Percentiles rank a stretch among this genome's conserved stretches.
Evolutionary conservation across 35 echinoderm and acorn worm genomes (phyloP).

Genomic region (Lytechinus pictus): DNA sequence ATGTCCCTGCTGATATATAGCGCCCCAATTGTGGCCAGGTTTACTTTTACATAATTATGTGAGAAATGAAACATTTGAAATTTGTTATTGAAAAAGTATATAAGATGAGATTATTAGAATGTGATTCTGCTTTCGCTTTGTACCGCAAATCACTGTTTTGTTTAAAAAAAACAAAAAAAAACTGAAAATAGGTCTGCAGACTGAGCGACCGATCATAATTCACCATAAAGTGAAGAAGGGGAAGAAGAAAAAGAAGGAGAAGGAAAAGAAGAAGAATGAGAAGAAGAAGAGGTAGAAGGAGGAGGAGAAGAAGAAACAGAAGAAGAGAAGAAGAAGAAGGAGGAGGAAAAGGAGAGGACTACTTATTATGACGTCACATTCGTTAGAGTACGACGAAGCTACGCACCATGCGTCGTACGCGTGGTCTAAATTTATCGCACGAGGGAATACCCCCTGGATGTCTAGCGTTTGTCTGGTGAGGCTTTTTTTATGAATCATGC

Average conservation of each 20-base stretch:
- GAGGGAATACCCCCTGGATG: neutral
- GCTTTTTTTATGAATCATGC: neutral
- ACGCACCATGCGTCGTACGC: neutral
- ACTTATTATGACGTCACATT: neutral
- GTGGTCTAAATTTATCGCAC: conserved; percentile 1
- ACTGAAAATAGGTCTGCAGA: too few relatives aligned
- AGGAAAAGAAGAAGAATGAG: neutral
- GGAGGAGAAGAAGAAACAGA: neutral
- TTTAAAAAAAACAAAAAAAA: too few relatives aligned
- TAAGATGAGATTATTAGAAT: too few relatives aligned
- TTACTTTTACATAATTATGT: too few relatives aligned
- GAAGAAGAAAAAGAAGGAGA: neutral
- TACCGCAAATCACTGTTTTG: too few relatives aligned
- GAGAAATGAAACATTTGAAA: too few relatives aligned
- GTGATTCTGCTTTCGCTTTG: too few relatives aligned
- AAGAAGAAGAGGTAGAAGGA: neutral
- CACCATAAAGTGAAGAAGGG: too few relatives aligned
- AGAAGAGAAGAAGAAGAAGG: neutral
- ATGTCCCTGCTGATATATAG: too few relatives aligned
- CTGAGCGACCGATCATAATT: too few relatives aligned
- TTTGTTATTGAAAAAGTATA: too few relatives aligned
- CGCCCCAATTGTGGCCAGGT: too few relatives aligned
- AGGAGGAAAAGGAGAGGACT: neutral
- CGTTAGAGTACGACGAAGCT: neutral
- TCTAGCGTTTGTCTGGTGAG: neutral